Percentiles rank a stretch among this genome's conserved stretches.
phyloP scores from a whole-genome alignment of 2,888 invertebrate species.

The Rotaria socialis region DNA sequence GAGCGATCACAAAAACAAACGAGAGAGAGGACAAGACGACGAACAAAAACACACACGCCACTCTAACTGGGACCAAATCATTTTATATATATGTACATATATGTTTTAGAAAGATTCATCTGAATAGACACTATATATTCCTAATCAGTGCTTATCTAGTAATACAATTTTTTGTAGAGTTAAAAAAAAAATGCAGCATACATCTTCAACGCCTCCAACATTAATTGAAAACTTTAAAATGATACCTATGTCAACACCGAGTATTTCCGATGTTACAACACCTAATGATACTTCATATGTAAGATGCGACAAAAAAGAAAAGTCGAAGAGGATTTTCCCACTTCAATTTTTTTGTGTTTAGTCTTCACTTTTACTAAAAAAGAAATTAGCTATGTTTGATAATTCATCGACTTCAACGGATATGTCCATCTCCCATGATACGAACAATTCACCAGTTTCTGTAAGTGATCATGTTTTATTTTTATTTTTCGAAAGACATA shows the following conservation, averaged over 20 bases:
- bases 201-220: not conserved
- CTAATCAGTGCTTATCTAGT: not conserved
- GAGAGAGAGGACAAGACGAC: not conserved
- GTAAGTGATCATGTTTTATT: not conserved
- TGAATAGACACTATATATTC: not conserved
- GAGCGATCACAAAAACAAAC: constrained; percentile 32
- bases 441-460: not conserved
- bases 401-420: not conserved
- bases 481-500: no score
- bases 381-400: not conserved
- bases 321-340: not conserved
- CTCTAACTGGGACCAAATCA: not conserved
- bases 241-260: not conserved
- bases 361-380: not conserved
- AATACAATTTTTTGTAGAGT: not conserved
- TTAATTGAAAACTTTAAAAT: not conserved
- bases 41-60: constrained; percentile 4
- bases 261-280: not conserved
- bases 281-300: not conserved
- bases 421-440: not conserved
- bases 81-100: not conserved
- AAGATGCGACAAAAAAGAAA: not conserved
- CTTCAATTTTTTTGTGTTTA: not conserved
- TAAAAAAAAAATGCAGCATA: not conserved
- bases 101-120: not conserved